phyloP scores from a whole-genome alignment of 1,140 invertebrate species.

The Anoplophora glabripennis region DNA sequence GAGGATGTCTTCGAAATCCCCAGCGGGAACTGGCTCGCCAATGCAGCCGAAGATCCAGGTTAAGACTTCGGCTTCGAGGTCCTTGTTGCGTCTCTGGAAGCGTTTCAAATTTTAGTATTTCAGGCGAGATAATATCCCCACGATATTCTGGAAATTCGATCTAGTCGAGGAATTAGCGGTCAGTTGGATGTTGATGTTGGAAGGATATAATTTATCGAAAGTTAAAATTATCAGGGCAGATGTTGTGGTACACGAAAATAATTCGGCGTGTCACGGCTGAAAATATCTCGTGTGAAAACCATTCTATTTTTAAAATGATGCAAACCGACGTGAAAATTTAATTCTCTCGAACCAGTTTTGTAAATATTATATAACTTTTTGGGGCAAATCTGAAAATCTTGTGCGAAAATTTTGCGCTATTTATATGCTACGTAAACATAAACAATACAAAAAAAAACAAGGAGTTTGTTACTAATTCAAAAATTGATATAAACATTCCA shows the following conservation, averaged over 20 bases:
- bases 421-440: too few species aligned
- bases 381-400: too few species aligned
- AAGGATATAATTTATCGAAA: slow-evolving; percentile 2
- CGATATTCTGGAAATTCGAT: too few species aligned
- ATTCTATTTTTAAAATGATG: slow-evolving; percentile 23
- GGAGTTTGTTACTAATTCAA: too few species aligned
- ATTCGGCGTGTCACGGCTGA: slow-evolving; percentile 24
- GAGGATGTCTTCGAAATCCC: slow-evolving; percentile 86
- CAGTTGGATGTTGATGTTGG: slow-evolving; percentile 11
- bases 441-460: too few species aligned
- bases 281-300: slow-evolving; percentile 22
- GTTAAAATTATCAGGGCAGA: slow-evolving; percentile 2
- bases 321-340: neutral
- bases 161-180: too few species aligned
- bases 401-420: too few species aligned
- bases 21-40: slow-evolving; percentile 80
- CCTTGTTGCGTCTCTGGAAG: slow-evolving; percentile 83
- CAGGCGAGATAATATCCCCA: too few species aligned
- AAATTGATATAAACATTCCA: too few species aligned
- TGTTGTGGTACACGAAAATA: neutral
- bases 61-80: slow-evolving; percentile 86
- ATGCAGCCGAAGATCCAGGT: slow-evolving; percentile 87
- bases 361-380: too few species aligned
- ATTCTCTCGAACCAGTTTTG: too few species aligned
- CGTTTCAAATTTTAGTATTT: too few species aligned